These are phyloP conservation scores for Pipa parva DNA, from an alignment of 2,113 vertebrate species.

Conservation along the genomic window DNA sequence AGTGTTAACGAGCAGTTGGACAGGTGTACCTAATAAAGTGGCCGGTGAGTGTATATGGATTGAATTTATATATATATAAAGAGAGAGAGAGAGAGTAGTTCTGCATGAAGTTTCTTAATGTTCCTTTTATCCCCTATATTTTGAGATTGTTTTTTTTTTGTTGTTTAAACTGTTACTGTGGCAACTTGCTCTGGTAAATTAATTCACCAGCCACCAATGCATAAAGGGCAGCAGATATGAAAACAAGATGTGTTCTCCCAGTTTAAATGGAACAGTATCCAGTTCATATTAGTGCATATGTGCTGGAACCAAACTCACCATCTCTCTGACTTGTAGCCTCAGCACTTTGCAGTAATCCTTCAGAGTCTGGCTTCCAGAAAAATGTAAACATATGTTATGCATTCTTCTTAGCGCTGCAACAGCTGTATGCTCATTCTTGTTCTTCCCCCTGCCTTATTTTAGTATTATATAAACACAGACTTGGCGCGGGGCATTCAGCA, in stretches of 20 bases:
- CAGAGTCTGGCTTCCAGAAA: conserved; percentile 6
- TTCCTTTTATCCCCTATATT: no score
- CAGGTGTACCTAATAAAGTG: no score
- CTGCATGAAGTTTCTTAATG: no score
- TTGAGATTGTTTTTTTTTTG: no score
- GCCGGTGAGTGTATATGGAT: no score
- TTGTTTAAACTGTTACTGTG: not conserved
- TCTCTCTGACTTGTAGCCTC: not conserved
- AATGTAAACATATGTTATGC: conserved; percentile 32
- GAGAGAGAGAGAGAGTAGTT: no score
- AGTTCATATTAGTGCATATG: not conserved
- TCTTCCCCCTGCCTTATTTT: conserved; percentile 17
- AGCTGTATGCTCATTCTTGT: conserved; percentile 25
- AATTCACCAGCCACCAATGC: no score
- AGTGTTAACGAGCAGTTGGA: no score
- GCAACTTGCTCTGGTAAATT: not conserved
- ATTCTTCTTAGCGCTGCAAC: conserved; percentile 6
- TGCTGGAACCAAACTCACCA: not conserved
- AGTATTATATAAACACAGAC: conserved; percentile 36
- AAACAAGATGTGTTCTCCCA: conserved; percentile 4
- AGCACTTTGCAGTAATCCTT: conserved; percentile 16
- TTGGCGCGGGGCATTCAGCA: conserved; percentile 17
- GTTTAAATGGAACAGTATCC: not conserved
- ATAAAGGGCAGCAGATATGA: no score
- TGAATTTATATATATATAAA: no score